Evolutionary conservation across 2,888 invertebrate species (phyloP).

Genomic region (Ormyrus pomaceus): DNA sequence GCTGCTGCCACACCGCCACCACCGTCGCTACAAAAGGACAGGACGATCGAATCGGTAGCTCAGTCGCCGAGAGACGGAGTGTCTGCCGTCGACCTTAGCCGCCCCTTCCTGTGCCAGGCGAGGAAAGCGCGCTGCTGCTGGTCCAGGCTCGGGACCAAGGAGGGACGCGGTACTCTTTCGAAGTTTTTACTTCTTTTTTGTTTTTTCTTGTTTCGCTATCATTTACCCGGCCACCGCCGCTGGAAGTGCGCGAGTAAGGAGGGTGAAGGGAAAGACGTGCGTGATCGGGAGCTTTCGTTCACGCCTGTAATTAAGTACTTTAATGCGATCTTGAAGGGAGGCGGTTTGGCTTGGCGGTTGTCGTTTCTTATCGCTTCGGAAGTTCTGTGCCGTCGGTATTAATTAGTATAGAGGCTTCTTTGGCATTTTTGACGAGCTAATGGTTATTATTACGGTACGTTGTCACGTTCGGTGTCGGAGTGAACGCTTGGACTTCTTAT

Average conservation of each 20-base stretch:
- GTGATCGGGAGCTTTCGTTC: background rate
- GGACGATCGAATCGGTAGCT: conserved; percentile 49
- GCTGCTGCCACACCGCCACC: conserved; percentile 18
- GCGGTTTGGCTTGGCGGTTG: background rate
- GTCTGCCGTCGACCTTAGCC: background rate
- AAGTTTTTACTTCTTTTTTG: background rate
- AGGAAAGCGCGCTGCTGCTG: no score
- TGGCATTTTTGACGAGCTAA: background rate
- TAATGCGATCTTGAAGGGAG: background rate
- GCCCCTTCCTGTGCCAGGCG: background rate
- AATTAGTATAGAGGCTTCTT: background rate
- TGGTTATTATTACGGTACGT: background rate
- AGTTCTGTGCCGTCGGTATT: background rate
- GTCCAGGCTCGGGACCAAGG: background rate
- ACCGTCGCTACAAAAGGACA: conserved; percentile 53
- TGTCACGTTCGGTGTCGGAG: background rate
- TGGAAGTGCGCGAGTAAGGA: no score
- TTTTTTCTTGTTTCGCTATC: no score
- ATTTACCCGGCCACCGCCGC: no score
- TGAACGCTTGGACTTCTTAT: no score
- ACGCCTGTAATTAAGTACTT: background rate
- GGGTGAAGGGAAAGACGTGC: background rate
- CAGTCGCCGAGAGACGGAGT: conserved; percentile 36
- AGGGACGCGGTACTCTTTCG: background rate
- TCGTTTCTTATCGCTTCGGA: background rate